phyloP scores from a whole-genome alignment of 2,797 vertebrate species.

The Siniperca obscura region DNA sequence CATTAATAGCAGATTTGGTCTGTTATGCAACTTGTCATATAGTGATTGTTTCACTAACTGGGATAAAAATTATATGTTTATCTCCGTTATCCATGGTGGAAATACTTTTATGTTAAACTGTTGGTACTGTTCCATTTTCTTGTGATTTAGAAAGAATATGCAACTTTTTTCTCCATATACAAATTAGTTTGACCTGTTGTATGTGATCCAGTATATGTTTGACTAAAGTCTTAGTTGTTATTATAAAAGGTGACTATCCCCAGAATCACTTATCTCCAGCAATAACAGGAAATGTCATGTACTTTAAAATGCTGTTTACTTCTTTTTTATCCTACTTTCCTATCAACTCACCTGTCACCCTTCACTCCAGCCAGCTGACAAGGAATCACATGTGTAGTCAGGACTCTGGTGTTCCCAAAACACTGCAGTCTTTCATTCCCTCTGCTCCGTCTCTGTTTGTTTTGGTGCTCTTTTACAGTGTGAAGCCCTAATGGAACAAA shows the following conservation, averaged over 20 bases:
- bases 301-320: conserved; percentile 38
- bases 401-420: conserved; percentile 56
- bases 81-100: conserved; percentile 47
- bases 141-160: conserved; percentile 49
- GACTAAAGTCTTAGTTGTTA: conserved; percentile 12
- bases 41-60: conserved; percentile 75
- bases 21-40: conserved; percentile 77
- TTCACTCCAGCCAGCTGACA: conserved; percentile 58
- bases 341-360: conserved; percentile 55
- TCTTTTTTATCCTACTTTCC: conserved; percentile 12
- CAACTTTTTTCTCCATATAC: conserved; percentile 46
- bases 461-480: conserved; percentile 75
- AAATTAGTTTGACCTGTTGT: conserved; percentile 50
- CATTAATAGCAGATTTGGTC: conserved; percentile 78
- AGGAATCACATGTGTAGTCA: conserved; percentile 52
- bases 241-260: conserved; percentile 33
- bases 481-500: conserved; percentile 71
- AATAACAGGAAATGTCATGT: conserved; percentile 34
- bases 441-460: conserved; percentile 71
- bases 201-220: conserved; percentile 50
- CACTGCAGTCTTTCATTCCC: conserved; percentile 76
- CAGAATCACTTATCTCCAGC: conserved; percentile 33
- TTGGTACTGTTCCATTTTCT: conserved; percentile 60
- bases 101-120: conserved; percentile 61
- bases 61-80: conserved; percentile 55